Evolutionary conservation across 2,797 vertebrate species (phyloP).

Genomic region (Gambusia yucatana): DNA sequence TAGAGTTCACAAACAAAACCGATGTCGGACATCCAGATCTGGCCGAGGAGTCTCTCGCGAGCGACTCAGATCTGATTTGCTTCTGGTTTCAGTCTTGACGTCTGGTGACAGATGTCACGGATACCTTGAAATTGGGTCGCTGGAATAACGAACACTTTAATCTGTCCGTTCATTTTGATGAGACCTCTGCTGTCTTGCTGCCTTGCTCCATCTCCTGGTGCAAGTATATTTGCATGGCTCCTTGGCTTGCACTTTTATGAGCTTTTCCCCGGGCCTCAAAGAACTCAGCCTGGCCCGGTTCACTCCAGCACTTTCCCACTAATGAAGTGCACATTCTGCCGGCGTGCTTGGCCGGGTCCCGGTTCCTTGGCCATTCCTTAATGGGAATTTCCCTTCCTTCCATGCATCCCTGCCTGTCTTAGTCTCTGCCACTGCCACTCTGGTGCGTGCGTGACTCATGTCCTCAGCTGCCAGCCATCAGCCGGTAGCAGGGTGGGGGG

Average conservation of each 20-base stretch:
- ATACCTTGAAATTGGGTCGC: constrained; percentile 41
- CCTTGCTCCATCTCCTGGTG: constrained; percentile 60
- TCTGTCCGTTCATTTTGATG: constrained; percentile 65
- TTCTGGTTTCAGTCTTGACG: constrained; percentile 18
- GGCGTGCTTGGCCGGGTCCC: constrained; percentile 60
- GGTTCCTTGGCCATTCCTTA: constrained; percentile 73
- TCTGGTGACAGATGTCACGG: constrained; percentile 49
- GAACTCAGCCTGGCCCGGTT: constrained; percentile 77
- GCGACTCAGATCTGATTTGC: constrained; percentile 27
- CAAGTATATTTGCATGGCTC: constrained; percentile 66
- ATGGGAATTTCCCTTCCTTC: constrained; percentile 80
- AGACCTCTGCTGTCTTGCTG: constrained; percentile 65
- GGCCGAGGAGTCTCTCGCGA: constrained; percentile 13
- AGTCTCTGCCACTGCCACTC: constrained; percentile 67
- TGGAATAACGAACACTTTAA: constrained; percentile 58
- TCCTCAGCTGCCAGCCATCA: constrained; percentile 57
- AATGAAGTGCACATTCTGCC: constrained; percentile 85
- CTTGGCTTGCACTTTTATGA: constrained; percentile 80
- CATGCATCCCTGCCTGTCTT: constrained; percentile 65
- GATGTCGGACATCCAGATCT: constrained; percentile 33
- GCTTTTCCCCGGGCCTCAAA: constrained; percentile 80
- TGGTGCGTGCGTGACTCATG: constrained; percentile 71
- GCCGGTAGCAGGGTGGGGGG: constrained; percentile 21
- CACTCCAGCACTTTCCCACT: constrained; percentile 80
- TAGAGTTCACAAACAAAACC: constrained; percentile 40